Conservation (phyloP, 2,797 vertebrate genomes). For the Champsocephalus esox region DNA sequence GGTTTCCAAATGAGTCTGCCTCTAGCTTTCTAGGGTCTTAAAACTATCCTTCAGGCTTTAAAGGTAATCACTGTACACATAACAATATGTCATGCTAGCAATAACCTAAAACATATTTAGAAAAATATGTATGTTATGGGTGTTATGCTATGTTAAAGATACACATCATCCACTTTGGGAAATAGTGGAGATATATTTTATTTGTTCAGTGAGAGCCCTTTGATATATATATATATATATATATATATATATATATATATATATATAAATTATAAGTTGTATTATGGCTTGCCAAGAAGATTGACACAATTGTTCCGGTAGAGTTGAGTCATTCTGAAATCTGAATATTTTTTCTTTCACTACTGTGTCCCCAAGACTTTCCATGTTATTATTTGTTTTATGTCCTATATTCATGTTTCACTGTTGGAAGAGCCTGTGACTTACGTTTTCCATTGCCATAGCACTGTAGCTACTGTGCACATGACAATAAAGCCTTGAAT, state of each 20-base stretch:
- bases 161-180: not conserved
- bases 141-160: constrained; percentile 1
- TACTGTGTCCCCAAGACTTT: not conserved
- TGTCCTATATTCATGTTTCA: too few relatives aligned
- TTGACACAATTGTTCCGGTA: not conserved
- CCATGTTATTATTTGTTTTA: not conserved
- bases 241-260: not conserved
- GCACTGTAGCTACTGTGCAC: too few relatives aligned
- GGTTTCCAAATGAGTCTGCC: constrained; percentile 9
- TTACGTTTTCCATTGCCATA: too few relatives aligned
- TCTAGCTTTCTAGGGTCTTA: constrained; percentile 6
- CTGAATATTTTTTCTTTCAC: not conserved
- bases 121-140: not conserved
- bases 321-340: not conserved
- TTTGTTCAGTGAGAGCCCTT: not conserved
- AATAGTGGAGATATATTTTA: not conserved
- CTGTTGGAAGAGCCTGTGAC: too few relatives aligned
- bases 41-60: not conserved
- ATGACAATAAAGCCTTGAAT: too few relatives aligned
- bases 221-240: not conserved
- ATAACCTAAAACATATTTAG: not conserved
- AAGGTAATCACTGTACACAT: constrained; percentile 1
- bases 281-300: constrained; percentile 12
- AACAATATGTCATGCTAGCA: not conserved
- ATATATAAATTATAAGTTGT: not conserved